Evolutionary conservation across 2,797 vertebrate species (phyloP), one percentile per base, ranked within the genome.

Genomic region (Amblyopsis hoosieri): DNA sequence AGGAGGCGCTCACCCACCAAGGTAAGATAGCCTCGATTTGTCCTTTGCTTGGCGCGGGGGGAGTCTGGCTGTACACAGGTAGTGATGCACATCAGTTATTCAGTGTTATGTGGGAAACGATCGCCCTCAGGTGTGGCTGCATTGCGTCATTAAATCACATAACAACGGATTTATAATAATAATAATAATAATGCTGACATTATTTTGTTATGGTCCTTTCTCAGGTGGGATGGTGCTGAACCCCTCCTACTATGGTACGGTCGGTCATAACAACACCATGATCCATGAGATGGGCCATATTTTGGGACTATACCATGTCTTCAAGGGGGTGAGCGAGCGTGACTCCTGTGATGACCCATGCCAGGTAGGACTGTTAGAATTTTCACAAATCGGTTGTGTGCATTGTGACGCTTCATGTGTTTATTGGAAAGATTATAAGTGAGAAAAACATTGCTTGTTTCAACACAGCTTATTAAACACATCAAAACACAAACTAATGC

Each of bases 321-420:
- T 99, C 60, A 98, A 98, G 82, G 97, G 97, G 5, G 96, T 99
- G 81, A 98, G 96, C 0, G 98, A 99, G 75, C 85, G 93, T 45
- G 97, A 99, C 62, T 99, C 98, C 15, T 99, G 98, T 45, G 94
- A 98, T 0, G 98, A 99, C 70, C 97, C 96, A 12, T 99, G 98
- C 85, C 94, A 94, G 82, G 97, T 90, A 68, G n/a, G 66, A 61
- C 12, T 49, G 8, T 3, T 31, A 7, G 13, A 15, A 15, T 51
- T 14, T 14, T 2, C 13, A 14, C 7, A 17, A 4, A 13, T 51
- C 5, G 1, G 1, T 15, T 3, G 15, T 51, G 13, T 14, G 14
- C 7, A 54, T 5, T 54, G 50, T 31, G 52, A 54, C 12, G 2
- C 15, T 42, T 31, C 33, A 37, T 37, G 33, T 37, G 33, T 8